Conservation (phyloP, 2,888 invertebrate species). For the Laspeyria flexula region DNA sequence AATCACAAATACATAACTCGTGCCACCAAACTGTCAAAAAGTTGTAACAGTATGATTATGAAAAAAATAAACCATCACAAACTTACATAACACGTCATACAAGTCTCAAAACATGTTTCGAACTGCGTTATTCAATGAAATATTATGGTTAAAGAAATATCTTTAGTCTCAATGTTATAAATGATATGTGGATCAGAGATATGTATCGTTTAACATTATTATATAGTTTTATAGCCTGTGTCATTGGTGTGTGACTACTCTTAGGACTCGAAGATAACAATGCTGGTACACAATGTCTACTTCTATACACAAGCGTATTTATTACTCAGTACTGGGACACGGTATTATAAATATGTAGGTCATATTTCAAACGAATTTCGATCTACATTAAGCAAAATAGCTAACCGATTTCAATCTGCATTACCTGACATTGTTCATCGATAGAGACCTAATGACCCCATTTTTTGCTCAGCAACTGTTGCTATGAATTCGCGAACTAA, state of each 20-base stretch:
- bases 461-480: slow-evolving; percentile 66
- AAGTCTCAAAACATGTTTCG: not conserved
- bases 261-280: slow-evolving; percentile 45
- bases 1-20: slow-evolving; percentile 18
- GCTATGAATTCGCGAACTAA: slow-evolving; percentile 74
- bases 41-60: slow-evolving; percentile 6
- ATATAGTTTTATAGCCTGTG: slow-evolving; percentile 21
- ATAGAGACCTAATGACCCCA: slow-evolving; percentile 74
- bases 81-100: not conserved
- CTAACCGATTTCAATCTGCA: slow-evolving; percentile 53
- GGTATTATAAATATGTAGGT: slow-evolving; percentile 25
- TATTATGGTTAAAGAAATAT: not conserved
- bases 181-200: not conserved
- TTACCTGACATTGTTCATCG: slow-evolving; percentile 58
- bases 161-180: not conserved
- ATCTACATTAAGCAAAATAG: slow-evolving; percentile 42
- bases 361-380: slow-evolving; percentile 40
- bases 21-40: slow-evolving; percentile 9
- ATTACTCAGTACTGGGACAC: slow-evolving; percentile 26
- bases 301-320: slow-evolving; percentile 29
- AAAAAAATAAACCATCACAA: slow-evolving; percentile 2
- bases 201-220: not conserved
- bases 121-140: not conserved
- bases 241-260: slow-evolving; percentile 25
- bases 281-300: slow-evolving; percentile 27